Percentiles rank a stretch among this genome's conserved stretches.
These are phyloP conservation scores for Pegea sp. DNA, from an alignment of 23 tunicate genomes.

Conservation along the genomic window DNA sequence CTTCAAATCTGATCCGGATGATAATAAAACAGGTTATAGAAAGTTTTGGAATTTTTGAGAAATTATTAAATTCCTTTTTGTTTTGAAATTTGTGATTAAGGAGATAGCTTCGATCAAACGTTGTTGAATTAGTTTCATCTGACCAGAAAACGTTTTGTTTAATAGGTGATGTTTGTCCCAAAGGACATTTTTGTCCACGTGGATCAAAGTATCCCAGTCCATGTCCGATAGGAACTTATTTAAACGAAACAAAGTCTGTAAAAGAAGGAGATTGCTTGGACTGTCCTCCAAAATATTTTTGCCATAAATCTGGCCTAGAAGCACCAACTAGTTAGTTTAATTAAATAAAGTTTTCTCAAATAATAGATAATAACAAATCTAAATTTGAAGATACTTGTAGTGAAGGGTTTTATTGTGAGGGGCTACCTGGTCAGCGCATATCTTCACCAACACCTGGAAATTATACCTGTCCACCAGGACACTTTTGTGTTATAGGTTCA, in stretches of 20 bases:
- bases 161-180: constrained; percentile 58
- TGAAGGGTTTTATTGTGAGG: constrained; percentile 66
- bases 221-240: constrained; percentile 68
- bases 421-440: constrained; percentile 17
- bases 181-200: constrained; percentile 33
- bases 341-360: too few relatives aligned
- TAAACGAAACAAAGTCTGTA: constrained; percentile 3
- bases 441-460: constrained; percentile 26
- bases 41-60: neutral
- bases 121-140: neutral
- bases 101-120: neutral
- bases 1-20: constrained; percentile 21
- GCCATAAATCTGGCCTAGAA: constrained; percentile 17
- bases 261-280: constrained; percentile 31
- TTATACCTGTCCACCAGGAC: constrained; percentile 54
- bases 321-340: constrained; percentile 36
- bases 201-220: constrained; percentile 14
- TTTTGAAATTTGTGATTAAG: too few relatives aligned
- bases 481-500: constrained; percentile 25
- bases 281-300: constrained; percentile 45
- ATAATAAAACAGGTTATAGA: constrained; percentile 43
- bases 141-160: neutral
- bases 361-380: too few relatives aligned
- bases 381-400: constrained; percentile 34
- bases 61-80: too few relatives aligned